Conservation (phyloP, 2,888 invertebrate genomes). For the Eupeodes luniger region DNA sequence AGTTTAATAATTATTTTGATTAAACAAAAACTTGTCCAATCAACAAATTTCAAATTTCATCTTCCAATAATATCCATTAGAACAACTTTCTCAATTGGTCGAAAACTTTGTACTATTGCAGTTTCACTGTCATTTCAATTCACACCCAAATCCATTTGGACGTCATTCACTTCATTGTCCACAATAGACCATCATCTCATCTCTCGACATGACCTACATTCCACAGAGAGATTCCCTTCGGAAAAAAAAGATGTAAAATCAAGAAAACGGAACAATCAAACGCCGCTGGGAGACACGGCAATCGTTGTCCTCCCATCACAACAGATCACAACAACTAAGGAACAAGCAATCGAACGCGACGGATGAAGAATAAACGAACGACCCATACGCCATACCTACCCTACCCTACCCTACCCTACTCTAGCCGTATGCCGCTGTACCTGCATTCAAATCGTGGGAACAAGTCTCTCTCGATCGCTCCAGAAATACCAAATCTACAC, state of each 20-base stretch:
- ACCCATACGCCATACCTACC: constrained; percentile 44
- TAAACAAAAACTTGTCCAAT: too few relatives aligned
- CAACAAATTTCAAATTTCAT: too few relatives aligned
- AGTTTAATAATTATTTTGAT: too few relatives aligned
- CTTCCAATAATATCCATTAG: neutral
- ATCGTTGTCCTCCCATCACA: constrained; percentile 68
- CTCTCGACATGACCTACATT: constrained; percentile 69
- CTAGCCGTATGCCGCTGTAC: neutral
- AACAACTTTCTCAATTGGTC: neutral
- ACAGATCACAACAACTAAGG: constrained; percentile 31
- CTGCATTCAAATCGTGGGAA: constrained; percentile 71
- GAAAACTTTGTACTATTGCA: constrained; percentile 6
- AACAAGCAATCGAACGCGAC: neutral
- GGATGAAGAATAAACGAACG: constrained; percentile 28
- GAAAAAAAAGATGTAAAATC: neutral
- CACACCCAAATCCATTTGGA: constrained; percentile 67
- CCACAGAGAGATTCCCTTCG: constrained; percentile 38
- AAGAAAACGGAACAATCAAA: constrained; percentile 66
- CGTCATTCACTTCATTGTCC: constrained; percentile 14
- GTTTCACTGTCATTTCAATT: constrained; percentile 61
- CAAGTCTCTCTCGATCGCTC: constrained; percentile 69
- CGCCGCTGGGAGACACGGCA: constrained; percentile 73
- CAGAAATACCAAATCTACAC: constrained; percentile 70
- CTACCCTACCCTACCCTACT: constrained; percentile 50
- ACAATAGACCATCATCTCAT: constrained; percentile 45